phyloP scores from a whole-genome alignment of 2,888 invertebrate species.

The Trissolcus brochymenae region DNA sequence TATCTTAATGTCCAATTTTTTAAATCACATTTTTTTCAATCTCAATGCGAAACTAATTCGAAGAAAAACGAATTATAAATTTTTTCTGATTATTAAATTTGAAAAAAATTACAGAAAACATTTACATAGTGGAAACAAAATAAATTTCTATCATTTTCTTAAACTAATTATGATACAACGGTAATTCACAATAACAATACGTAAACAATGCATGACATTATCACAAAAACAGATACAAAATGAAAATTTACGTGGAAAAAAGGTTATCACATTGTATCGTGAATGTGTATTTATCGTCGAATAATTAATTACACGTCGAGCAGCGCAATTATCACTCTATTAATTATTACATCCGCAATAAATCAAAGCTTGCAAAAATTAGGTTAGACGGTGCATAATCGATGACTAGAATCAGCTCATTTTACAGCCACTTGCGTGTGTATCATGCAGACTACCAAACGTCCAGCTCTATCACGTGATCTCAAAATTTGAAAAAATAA shows the following conservation, averaged over 20 bases:
- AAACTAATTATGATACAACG: no score
- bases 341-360: constrained; percentile 47
- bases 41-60: no score
- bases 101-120: no score
- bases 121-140: no score
- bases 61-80: no score
- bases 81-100: no score
- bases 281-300: constrained; percentile 36
- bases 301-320: constrained; percentile 39
- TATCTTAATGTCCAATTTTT: constrained; percentile 5
- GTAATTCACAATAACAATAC: no score
- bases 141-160: no score
- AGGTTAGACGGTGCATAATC: constrained; percentile 38
- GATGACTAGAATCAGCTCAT: constrained; percentile 25
- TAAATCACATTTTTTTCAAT: no score
- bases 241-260: not conserved
- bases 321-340: constrained; percentile 37
- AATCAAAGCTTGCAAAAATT: constrained; percentile 48
- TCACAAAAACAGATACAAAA: not conserved
- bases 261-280: constrained; percentile 1
- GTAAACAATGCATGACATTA: not conserved
- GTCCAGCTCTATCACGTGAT: not conserved
- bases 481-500: no score
- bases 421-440: constrained; percentile 24
- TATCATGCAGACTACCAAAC: not conserved